Percentiles rank a stretch among this genome's conserved stretches.
phyloP scores from a whole-genome alignment of 2,797 vertebrate species.

The Hoplostethus atlanticus region DNA sequence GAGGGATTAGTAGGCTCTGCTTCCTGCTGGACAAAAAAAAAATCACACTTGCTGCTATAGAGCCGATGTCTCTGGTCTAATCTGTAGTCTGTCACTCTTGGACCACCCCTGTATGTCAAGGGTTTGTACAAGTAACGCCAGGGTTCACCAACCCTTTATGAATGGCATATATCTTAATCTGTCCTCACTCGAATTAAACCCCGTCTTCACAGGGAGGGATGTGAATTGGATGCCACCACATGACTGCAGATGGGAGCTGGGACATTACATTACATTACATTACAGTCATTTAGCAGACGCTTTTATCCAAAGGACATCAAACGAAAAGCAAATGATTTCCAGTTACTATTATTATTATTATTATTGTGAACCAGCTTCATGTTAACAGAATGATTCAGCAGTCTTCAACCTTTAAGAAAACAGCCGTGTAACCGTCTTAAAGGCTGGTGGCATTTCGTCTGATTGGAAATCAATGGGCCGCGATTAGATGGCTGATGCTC shows the following conservation, averaged over 20 bases:
- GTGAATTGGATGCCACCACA: not conserved
- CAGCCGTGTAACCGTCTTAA: constrained; percentile 49
- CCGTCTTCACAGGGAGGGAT: too few species aligned
- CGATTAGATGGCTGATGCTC: constrained; percentile 58
- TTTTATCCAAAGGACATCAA: too few species aligned
- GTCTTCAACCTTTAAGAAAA: constrained; percentile 48
- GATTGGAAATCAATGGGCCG: constrained; percentile 69
- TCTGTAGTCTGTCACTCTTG: not conserved
- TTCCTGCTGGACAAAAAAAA: constrained; percentile 21
- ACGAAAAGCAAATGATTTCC: not conserved
- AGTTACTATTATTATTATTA: not conserved
- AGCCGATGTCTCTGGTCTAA: constrained; percentile 7
- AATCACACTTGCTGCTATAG: not conserved
- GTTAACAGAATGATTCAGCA: constrained; percentile 44
- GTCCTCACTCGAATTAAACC: too few species aligned
- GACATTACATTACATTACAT: too few species aligned
- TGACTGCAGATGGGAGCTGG: not conserved
- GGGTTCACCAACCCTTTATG: too few species aligned
- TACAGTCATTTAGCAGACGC: too few species aligned
- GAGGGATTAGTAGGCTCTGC: constrained; percentile 49
- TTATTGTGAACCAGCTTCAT: constrained; percentile 8
- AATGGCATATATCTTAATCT: too few species aligned
- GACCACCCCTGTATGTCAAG: too few species aligned
- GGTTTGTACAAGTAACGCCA: too few species aligned
- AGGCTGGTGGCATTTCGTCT: constrained; percentile 58